A percentile compares a stretch with the other conserved stretches of the same genome.
Conservation (phyloP, 2,888 invertebrate genomes). For the Nasonovia ribisnigri region DNA sequence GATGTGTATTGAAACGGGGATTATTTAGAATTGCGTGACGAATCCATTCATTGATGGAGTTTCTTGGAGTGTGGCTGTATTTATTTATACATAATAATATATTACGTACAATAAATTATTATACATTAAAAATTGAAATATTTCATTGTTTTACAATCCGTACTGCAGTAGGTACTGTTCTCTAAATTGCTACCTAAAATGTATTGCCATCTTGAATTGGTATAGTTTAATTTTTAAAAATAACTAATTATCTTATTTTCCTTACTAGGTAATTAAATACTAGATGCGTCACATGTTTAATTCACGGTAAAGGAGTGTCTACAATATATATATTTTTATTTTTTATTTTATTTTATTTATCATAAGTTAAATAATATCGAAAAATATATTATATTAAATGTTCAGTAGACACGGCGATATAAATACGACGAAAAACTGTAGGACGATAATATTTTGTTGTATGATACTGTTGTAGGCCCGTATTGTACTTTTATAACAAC, state of each 20-base stretch:
- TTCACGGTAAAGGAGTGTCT: not conserved
- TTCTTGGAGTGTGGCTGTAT: too few species aligned
- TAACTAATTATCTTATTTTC: not conserved
- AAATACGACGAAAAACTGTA: not conserved
- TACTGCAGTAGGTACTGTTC: not conserved
- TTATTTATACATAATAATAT: too few species aligned
- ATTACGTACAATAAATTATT: not conserved
- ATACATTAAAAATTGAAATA: not conserved
- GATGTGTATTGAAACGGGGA: too few species aligned
- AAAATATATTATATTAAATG: not conserved
- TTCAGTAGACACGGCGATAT: not conserved
- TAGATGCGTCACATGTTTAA: not conserved
- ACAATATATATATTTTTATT: too few species aligned
- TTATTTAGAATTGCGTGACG: too few species aligned
- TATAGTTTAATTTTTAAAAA: not conserved
- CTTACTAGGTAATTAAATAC: not conserved
- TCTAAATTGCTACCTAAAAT: not conserved
- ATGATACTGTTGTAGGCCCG: not conserved
- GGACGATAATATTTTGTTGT: not conserved
- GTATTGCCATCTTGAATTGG: not conserved
- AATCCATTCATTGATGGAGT: too few species aligned
- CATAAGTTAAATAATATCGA: not conserved
- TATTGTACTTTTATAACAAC: not conserved
- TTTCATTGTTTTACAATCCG: not conserved
- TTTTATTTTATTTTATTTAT: too few species aligned